These are phyloP conservation scores for Lissocephala sabroskyi DNA, from an alignment of 2,888 invertebrate genomes.

Conservation along the genomic window DNA sequence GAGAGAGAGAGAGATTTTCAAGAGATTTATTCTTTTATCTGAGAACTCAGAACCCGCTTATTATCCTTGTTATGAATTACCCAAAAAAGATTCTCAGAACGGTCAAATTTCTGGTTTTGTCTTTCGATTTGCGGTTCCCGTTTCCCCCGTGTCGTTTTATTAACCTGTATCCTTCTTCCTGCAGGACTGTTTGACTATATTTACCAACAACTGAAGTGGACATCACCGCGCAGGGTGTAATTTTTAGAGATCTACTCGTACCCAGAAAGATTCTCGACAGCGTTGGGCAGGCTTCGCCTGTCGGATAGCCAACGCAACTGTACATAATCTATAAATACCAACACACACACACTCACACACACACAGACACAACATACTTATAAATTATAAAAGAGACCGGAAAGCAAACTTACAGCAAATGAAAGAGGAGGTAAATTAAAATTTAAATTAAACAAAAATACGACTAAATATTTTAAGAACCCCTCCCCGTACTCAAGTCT, in stretches of 20 bases:
- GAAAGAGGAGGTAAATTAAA: constrained; percentile 11
- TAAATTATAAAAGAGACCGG: too few relatives aligned
- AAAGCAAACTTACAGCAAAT: too few relatives aligned
- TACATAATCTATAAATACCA: constrained; percentile 64
- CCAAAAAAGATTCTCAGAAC: too few relatives aligned
- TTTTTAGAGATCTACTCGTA: constrained; percentile 69
- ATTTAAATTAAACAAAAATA: constrained; percentile 15
- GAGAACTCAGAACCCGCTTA: too few relatives aligned
- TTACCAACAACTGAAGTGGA: constrained; percentile 69
- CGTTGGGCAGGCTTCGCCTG: constrained; percentile 55
- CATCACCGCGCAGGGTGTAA: constrained; percentile 73
- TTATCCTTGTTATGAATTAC: too few relatives aligned
- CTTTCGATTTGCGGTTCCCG: too few relatives aligned
- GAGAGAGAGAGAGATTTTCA: too few relatives aligned
- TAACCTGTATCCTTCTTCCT: constrained; percentile 5
- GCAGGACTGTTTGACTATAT: constrained; percentile 70
- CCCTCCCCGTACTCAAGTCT: constrained; percentile 7
- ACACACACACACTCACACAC: constrained; percentile 26
- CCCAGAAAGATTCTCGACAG: constrained; percentile 69
- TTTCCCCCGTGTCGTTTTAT: neutral
- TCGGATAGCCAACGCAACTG: constrained; percentile 70
- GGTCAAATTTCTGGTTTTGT: too few relatives aligned
- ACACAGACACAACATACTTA: too few relatives aligned
- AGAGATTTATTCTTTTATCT: too few relatives aligned
- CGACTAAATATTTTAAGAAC: constrained; percentile 30